Evolutionary conservation across 1,140 invertebrate genomes (phyloP), one percentile per base, ranked within the genome.

Genomic region (Drosophila sp.): DNA sequence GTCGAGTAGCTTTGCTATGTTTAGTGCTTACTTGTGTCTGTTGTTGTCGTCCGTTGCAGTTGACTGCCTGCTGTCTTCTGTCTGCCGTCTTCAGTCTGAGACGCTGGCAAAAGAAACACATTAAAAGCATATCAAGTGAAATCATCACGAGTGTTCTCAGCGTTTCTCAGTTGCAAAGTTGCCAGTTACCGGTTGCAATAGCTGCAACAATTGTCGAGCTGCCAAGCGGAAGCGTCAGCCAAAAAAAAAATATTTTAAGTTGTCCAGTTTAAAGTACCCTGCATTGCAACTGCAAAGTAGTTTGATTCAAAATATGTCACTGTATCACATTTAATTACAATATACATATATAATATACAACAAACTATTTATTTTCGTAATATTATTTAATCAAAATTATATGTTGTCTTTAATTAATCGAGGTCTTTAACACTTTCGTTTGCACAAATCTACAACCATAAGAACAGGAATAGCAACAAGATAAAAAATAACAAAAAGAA

Each of bases 111-210:
- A 84, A 86, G 78, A 87, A 87, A 86, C 78, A 86, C 82, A 87
- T 87, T 86, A 87, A 86, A 86, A 78, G 78, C 71, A 86, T 79
- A 86, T 86, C 82, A 86, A 78, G 66, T 86, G 64, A 78, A 77
- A 86, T 71, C 72, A 81, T 86, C 81, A 77, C 14, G 46, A 38
- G 46, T 73, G 61, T 84, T 84, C 80, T 80, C 80, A 86, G 77
- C 73, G 61, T 62, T 80, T 63, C 53, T 61, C 59, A 65, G 57
- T 74, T 48, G 72, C 71, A 41, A 8, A 18, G 27, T 58, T 41
- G 59, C 75, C 41, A 6, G 45, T 59, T 43, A 51, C 54, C 11
- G 16, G 46, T 76, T 59, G 54, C 76, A 36, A 13, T 34, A 21
- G 7, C 48, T 59, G 27, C 25, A 41, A 41, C 75, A 78, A 54